Evolutionary conservation across 2,797 vertebrate genomes (phyloP), one percentile per base, ranked within the genome.

Genomic region (Gouania willdenowi): DNA sequence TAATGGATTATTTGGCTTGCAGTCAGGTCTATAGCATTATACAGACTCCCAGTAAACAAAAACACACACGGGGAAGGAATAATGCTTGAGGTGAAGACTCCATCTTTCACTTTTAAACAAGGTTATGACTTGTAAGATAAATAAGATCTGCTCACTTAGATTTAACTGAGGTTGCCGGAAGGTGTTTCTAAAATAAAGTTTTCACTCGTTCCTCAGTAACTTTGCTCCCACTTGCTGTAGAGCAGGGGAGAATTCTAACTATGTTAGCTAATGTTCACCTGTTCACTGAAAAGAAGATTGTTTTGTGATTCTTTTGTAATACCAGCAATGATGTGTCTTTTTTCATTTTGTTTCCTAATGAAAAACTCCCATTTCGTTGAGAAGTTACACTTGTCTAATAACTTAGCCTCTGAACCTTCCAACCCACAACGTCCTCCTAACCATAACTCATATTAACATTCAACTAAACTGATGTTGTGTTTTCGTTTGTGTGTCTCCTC

Each of bases 401-500:
- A 66, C 60, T 41, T 51, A 66, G 18, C 54, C 39, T 45, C 41
- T 68, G 38, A 77, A 50, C 42, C 41, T 40, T 60, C 36, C 49
- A 72, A 71, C 34, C 55, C 57, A 70, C 73, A 73, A 42, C 64
- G 73, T 47, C 42, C 60, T 58, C 61, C 62, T 76, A 80, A 80
- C 68, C 56, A 66, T 38, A 73, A 69, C 59, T 83, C 79, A 80
- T 59, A 59, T 67, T 81, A 83, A 82, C 66, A 37, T 38, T 72
- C 59, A 81, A 79, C 72, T 85, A 81, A 87, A 92, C 88, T 88
- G 71, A 77, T 88, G 86, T 84, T 90, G 89, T 89, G 90, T 88
- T 83, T 79, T 81, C 89, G 42, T 93, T 90, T 94, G 87, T 93
- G 88, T 93, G 70, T 96, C 91, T 83, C 71, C 89, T 87, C 88